phyloP scores from a whole-genome alignment of 2,113 vertebrate species.

The Trochalopteron elliotii region DNA sequence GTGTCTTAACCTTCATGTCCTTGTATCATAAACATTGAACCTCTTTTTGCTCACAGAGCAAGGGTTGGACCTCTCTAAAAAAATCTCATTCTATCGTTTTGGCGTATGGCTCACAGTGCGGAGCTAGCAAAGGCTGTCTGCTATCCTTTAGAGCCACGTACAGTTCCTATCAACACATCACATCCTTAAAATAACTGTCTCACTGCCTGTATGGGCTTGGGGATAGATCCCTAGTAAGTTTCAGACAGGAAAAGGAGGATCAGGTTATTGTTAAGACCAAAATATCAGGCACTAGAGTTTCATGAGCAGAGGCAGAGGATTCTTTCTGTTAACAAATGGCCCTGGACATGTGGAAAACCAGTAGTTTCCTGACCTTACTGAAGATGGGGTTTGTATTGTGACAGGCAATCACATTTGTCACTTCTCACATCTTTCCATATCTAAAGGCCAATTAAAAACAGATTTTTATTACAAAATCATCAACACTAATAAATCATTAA shows the following conservation, averaged over 20 bases:
- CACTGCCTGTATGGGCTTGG: neutral
- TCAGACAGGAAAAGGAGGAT: neutral
- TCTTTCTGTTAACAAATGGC: neutral
- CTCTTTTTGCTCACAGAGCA: neutral
- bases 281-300: neutral
- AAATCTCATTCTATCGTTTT: neutral
- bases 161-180: slow-evolving; percentile 16
- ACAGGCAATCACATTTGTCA: neutral
- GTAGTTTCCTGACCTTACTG: neutral
- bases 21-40: slow-evolving; percentile 12
- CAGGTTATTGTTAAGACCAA: neutral
- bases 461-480: neutral
- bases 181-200: neutral
- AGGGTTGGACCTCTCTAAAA: neutral
- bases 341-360: neutral
- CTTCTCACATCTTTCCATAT: neutral
- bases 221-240: neutral
- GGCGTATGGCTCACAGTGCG: neutral
- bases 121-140: neutral
- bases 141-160: neutral
- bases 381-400: neutral
- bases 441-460: neutral
- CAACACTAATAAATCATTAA: neutral
- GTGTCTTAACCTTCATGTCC: neutral
- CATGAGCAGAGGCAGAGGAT: neutral